These are phyloP conservation scores for Helicoverpa zea DNA, from an alignment of 1,140 invertebrate species.

Conservation along the genomic window DNA sequence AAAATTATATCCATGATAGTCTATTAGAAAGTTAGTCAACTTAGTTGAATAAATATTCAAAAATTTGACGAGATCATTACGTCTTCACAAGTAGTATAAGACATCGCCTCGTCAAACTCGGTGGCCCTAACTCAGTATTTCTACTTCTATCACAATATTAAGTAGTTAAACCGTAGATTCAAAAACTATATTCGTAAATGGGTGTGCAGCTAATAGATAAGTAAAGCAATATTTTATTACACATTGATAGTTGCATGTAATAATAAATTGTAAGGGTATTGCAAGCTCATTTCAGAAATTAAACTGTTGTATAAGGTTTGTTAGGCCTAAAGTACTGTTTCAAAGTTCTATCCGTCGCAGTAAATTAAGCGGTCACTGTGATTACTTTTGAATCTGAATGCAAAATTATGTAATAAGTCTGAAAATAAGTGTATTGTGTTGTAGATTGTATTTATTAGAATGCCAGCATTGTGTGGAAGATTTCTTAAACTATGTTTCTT, in stretches of 20 bases:
- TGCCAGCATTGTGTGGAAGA: neutral
- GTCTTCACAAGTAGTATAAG: constrained; percentile 5
- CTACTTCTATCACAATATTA: constrained; percentile 32
- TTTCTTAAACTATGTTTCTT: neutral
- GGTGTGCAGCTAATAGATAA: constrained; percentile 27
- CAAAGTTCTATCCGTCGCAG: constrained; percentile 26
- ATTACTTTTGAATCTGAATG: constrained; percentile 48
- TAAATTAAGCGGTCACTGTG: constrained; percentile 39
- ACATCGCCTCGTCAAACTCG: constrained; percentile 8
- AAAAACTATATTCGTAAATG: constrained; percentile 1
- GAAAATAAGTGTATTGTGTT: constrained; percentile 36
- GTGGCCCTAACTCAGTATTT: constrained; percentile 11
- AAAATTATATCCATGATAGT: constrained; percentile 6
- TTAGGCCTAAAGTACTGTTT: constrained; percentile 40
- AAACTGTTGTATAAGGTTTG: constrained; percentile 33
- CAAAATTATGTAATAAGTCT: constrained; percentile 49
- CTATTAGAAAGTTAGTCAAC: neutral
- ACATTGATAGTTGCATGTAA: constrained; percentile 21
- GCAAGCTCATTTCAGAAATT: constrained; percentile 9
- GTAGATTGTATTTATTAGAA: constrained; percentile 45
- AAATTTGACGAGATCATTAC: constrained; percentile 1
- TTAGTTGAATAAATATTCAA: neutral
- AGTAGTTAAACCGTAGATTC: neutral
- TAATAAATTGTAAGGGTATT: constrained; percentile 2
- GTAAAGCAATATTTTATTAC: constrained; percentile 42